A percentile compares a stretch with the other conserved stretches of the same genome.
phyloP scores from a whole-genome alignment of 2,888 invertebrate species.

The Ischnus inquisitorius region DNA sequence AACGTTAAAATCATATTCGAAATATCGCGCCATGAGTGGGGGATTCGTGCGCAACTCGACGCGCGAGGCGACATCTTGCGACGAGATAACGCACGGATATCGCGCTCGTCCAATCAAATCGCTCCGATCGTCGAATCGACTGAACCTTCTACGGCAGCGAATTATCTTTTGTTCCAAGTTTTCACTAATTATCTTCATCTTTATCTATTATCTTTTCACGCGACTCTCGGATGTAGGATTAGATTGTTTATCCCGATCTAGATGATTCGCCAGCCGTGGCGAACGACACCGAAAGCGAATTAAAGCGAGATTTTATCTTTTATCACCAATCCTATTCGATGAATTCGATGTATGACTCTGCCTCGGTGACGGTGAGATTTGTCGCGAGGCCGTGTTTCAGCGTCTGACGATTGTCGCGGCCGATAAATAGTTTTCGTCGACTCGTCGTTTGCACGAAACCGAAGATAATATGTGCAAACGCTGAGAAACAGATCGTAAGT shows the following conservation, averaged over 20 bases:
- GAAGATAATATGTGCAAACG: slow-evolving; percentile 10
- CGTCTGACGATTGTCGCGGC: neutral
- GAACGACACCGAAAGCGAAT: neutral
- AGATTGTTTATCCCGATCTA: neutral
- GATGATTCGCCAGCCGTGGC: neutral
- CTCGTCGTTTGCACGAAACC: neutral
- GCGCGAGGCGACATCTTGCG: neutral
- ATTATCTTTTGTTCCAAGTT: neutral
- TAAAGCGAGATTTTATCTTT: slow-evolving; percentile 15
- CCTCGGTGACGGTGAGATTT: neutral
- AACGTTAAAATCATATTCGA: too few relatives aligned
- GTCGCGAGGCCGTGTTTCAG: neutral
- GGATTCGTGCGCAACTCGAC: too few relatives aligned
- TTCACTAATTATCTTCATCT: too few relatives aligned
- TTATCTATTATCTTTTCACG: too few relatives aligned
- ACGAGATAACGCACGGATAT: neutral
- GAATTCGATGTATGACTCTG: slow-evolving; percentile 18
- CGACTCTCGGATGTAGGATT: neutral
- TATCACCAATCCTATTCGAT: slow-evolving; percentile 42
- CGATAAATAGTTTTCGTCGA: too few relatives aligned
- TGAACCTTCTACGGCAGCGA: neutral
- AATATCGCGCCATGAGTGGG: too few relatives aligned
- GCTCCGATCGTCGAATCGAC: neutral
- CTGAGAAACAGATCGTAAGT: slow-evolving; percentile 24
- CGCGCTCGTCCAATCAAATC: neutral